A percentile compares a stretch with the other conserved stretches of the same genome.
Conservation (phyloP, 2,797 vertebrate species). For the Microhierax caerulescens region DNA sequence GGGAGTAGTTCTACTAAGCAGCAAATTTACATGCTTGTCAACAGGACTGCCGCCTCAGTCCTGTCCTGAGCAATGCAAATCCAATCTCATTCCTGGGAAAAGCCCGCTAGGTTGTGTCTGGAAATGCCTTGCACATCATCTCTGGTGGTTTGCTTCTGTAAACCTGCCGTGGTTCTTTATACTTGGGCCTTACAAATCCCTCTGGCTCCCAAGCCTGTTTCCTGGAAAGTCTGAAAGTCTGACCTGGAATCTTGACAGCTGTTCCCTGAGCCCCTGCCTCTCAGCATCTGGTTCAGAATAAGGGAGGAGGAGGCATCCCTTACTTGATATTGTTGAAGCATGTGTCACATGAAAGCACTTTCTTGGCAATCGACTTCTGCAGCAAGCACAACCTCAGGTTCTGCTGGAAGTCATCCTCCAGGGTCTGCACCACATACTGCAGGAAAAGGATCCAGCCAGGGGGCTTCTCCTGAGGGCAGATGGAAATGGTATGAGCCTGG, state of each 20-base stretch:
- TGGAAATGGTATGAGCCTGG: background rate
- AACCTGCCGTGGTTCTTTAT: background rate
- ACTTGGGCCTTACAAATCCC: background rate
- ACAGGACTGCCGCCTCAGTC: background rate
- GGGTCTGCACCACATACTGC: conserved; percentile 88
- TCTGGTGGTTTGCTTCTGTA: background rate
- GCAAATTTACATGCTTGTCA: background rate
- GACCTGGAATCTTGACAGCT: background rate
- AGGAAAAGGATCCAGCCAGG: conserved; percentile 82
- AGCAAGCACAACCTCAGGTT: conserved; percentile 69
- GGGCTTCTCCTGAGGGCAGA: conserved; percentile 68
- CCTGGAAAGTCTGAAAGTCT: background rate
- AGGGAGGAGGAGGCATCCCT: background rate
- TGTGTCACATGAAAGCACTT: conserved; percentile 84
- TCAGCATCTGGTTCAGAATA: background rate
- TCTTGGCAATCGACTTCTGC: conserved; percentile 83
- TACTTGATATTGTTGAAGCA: conserved; percentile 86
- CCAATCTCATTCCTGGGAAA: background rate
- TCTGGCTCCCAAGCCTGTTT: background rate
- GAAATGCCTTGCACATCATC: background rate
- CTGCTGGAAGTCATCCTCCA: conserved; percentile 90
- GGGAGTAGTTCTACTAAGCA: background rate
- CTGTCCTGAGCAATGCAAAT: background rate
- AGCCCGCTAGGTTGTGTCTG: background rate
- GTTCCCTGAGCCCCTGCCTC: background rate